A percentile compares a stretch with the other conserved stretches of the same genome.
These are phyloP conservation scores for Stigmatopora argus DNA, from an alignment of 2,113 vertebrate species.

Conservation along the genomic window DNA sequence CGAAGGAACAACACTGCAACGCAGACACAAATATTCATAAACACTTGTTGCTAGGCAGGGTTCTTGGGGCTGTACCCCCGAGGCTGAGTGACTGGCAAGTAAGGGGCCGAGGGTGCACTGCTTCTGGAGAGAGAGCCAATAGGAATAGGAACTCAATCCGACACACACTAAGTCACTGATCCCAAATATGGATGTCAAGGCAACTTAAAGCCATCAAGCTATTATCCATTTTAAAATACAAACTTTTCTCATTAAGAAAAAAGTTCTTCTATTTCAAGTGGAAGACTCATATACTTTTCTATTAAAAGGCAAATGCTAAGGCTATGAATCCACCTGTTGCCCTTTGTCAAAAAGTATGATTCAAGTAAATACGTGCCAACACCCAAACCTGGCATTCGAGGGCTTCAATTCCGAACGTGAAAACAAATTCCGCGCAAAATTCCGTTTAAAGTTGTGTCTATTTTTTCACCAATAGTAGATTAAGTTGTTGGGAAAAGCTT, in stretches of 20 bases:
- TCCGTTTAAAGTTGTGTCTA: too few relatives aligned
- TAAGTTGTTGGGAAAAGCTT: too few relatives aligned
- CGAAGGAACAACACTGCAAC: background rate
- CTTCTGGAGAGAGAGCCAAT: background rate
- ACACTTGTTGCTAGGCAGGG: conserved; percentile 8
- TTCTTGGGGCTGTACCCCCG: background rate
- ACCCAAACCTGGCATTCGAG: too few relatives aligned
- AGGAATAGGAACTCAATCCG: background rate
- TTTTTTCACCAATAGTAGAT: too few relatives aligned
- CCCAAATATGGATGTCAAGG: too few relatives aligned
- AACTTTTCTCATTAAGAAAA: too few relatives aligned
- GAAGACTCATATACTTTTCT: background rate
- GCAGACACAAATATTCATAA: background rate
- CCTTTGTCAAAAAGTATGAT: too few relatives aligned
- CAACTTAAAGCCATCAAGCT: too few relatives aligned
- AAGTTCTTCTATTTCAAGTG: background rate
- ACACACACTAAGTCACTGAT: background rate
- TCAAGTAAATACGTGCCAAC: background rate
- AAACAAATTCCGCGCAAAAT: too few relatives aligned
- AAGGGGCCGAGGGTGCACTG: background rate
- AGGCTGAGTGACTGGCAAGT: background rate
- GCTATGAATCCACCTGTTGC: background rate
- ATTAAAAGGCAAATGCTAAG: background rate
- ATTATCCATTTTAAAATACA: too few relatives aligned
- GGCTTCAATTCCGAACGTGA: too few relatives aligned